Conservation (phyloP, 2,113 vertebrate species). For the Thomomys bottae region DNA sequence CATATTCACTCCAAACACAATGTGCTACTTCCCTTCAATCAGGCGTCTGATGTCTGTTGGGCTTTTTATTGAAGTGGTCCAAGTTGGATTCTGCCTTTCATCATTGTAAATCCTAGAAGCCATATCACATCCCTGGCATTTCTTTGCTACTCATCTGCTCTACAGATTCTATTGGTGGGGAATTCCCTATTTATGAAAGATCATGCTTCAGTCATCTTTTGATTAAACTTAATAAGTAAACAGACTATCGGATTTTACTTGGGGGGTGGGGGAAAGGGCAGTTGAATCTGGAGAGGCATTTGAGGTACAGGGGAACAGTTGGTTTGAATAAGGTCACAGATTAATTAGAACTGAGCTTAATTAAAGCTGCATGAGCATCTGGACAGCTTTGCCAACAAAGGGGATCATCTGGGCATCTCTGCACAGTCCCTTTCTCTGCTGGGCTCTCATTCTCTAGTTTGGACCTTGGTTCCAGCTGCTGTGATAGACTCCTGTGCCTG, state of each 20-base stretch:
- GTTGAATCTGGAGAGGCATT: slow-evolving; percentile 39
- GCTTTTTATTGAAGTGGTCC: neutral
- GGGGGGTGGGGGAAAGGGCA: slow-evolving; percentile 6
- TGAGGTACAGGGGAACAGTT: slow-evolving; percentile 52
- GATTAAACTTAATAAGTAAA: slow-evolving; percentile 54
- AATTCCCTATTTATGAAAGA: slow-evolving; percentile 42
- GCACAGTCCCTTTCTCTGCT: slow-evolving; percentile 40
- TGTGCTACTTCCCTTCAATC: neutral
- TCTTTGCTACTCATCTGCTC: neutral
- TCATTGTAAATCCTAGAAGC: neutral
- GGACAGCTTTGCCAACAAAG: slow-evolving; percentile 58
- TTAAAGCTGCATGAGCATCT: slow-evolving; percentile 69
- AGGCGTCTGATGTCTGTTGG: neutral
- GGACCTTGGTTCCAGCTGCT: slow-evolving; percentile 25
- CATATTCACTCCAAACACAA: neutral
- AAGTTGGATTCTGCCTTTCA: neutral
- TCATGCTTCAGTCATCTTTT: slow-evolving; percentile 20
- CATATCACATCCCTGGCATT: neutral
- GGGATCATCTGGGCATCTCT: slow-evolving; percentile 45
- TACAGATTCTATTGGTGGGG: neutral
- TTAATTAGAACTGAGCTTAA: slow-evolving; percentile 70
- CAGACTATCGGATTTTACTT: slow-evolving; percentile 18
- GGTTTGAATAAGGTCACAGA: slow-evolving; percentile 71
- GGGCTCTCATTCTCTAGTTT: slow-evolving; percentile 9
- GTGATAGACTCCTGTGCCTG: neutral